Conservation (phyloP, 2,797 vertebrate species). For the Ciconia nigra region DNA sequence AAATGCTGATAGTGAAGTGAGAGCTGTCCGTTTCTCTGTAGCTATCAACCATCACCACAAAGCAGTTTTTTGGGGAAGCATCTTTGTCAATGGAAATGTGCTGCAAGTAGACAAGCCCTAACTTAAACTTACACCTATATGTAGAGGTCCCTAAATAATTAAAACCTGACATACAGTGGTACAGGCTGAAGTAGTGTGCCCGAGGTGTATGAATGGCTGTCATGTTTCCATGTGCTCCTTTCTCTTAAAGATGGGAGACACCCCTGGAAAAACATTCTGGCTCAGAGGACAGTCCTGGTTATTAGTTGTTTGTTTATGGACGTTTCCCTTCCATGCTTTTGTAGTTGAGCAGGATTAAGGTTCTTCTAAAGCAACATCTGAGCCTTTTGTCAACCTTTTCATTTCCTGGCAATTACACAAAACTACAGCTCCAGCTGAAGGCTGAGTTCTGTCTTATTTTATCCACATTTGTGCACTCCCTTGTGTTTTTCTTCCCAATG, state of each 20-base stretch:
- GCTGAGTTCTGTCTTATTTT: neutral
- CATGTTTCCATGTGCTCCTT: neutral
- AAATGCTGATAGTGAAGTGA: neutral
- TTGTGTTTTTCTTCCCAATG: neutral
- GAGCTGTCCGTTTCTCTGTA: neutral
- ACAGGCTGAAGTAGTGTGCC: neutral
- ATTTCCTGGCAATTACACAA: neutral
- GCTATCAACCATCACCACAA: neutral
- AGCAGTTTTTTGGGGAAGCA: neutral
- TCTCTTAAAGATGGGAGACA: neutral
- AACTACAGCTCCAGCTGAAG: neutral
- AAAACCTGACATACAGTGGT: accelerated
- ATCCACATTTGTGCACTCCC: neutral
- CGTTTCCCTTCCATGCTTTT: neutral
- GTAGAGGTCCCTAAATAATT: neutral
- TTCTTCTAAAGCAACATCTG: neutral
- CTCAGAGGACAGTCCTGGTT: neutral
- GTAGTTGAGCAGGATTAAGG: neutral
- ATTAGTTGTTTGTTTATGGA: neutral
- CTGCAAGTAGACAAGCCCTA: neutral
- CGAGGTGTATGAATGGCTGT: neutral
- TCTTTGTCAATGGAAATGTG: neutral
- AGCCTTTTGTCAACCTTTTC: neutral
- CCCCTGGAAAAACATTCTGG: neutral
- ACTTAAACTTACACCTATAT: neutral